A percentile compares a stretch with the other conserved stretches of the same genome.
Conservation (phyloP, 2,888 invertebrate genomes). For the Meteorus colon region DNA sequence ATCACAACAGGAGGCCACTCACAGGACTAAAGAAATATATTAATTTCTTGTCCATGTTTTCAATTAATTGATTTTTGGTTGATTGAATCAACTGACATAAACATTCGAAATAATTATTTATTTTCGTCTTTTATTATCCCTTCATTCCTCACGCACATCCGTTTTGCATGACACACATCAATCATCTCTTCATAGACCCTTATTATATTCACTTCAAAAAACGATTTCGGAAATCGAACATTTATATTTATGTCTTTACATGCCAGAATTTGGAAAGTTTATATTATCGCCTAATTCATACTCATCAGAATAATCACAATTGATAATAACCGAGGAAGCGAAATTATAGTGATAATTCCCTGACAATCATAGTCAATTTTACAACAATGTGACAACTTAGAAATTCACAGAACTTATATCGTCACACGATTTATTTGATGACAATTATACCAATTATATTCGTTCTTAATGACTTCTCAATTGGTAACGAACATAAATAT, state of each 20-base stretch:
- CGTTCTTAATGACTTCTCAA: constrained; percentile 14
- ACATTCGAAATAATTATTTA: not conserved
- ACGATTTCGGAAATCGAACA: not conserved
- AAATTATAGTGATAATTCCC: not conserved
- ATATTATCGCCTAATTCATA: not conserved
- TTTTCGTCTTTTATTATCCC: not conserved
- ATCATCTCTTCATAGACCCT: not conserved
- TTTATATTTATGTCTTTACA: not conserved
- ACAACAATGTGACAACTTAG: not conserved
- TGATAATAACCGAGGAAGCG: not conserved
- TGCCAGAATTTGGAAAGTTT: not conserved
- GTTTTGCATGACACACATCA: not conserved
- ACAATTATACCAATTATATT: constrained; percentile 15
- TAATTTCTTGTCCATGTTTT: not conserved
- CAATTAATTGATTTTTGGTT: not conserved
- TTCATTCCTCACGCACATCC: not conserved
- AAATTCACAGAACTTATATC: not conserved
- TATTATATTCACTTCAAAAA: not conserved
- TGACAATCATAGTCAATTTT: not conserved
- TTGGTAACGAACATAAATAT: constrained; percentile 35
- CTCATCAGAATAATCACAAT: not conserved
- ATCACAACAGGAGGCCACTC: not conserved
- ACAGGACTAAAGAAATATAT: not conserved
- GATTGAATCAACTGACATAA: not conserved
- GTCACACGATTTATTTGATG: not conserved